A percentile compares a stretch with the other conserved stretches of the same genome.
Conservation (phyloP, 2,797 vertebrate species). For the Chelon auratus region DNA sequence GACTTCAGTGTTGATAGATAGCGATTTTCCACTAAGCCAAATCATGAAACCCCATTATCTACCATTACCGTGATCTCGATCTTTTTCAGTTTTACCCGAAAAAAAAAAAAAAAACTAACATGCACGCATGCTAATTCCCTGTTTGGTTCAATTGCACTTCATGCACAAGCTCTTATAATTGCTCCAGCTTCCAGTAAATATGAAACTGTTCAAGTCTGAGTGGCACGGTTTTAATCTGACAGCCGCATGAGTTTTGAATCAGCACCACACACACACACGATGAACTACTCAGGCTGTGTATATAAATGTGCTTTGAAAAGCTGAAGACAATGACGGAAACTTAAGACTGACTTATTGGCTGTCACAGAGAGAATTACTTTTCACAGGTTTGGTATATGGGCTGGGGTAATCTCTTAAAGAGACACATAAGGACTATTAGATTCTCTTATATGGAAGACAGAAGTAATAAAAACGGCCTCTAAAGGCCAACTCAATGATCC, state of each 20-base stretch:
- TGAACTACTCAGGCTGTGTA: conserved; percentile 5
- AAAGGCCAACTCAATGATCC: conserved; percentile 47
- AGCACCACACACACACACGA: not conserved
- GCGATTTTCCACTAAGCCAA: conserved; percentile 26
- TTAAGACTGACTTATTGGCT: conserved; percentile 33
- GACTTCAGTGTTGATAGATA: conserved; percentile 31
- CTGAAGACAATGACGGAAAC: conserved; percentile 7
- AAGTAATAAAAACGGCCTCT: conserved; percentile 36
- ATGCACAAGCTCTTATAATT: not conserved
- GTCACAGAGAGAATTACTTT: conserved; percentile 54
- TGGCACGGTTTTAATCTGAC: conserved; percentile 8
- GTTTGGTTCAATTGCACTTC: conserved; percentile 23
- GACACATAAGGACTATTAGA: conserved; percentile 34
- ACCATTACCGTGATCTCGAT: not conserved
- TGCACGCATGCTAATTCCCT: not conserved
- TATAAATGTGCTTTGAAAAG: conserved; percentile 8
- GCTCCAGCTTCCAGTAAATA: conserved; percentile 26
- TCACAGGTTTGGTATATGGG: conserved; percentile 24
- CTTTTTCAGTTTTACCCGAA: not conserved
- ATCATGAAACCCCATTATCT: not conserved
- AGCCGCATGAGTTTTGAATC: conserved; percentile 24
- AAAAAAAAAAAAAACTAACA: not conserved
- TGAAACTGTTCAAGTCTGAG: conserved; percentile 23
- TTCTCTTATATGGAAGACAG: conserved; percentile 34
- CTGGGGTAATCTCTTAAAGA: conserved; percentile 37